Evolutionary conservation across 2,113 vertebrate genomes (phyloP), one percentile per base, ranked within the genome.

Genomic region (Misgurnus mizolepis): DNA sequence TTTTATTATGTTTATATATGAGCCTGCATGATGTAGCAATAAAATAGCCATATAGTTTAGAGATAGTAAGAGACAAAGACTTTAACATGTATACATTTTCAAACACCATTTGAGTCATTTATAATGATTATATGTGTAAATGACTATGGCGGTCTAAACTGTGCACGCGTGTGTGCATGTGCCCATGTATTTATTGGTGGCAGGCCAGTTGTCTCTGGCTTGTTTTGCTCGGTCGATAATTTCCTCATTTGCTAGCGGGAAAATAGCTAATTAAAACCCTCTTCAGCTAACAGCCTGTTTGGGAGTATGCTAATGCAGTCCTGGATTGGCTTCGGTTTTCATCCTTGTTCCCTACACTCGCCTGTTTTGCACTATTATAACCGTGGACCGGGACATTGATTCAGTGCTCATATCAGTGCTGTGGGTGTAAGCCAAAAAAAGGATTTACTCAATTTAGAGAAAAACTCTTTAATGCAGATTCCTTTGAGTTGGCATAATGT

Each of bases 181-280:
- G 83, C 74, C 71, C 83, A 81, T 86, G 84, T 86, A 83, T 86
- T 80, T 80, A 85, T 91, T 88, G 90, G 92, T 90, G 94, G 91
- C 89, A 90, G 92, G 92, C 89, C 93, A 90, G 94, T 96, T 94
- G 94, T 95, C 94, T 95, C 92, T 82, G 92, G 93, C 93, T 96
- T 96, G 94, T 96, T 96, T 97, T 93, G 93, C 92, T 92, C 93
- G 94, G 94, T 91, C 93, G 93, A 95, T 97, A 96, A 97, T 98
- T 97, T 95, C 94, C 94, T 96, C 94, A 88, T 97, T 97, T 96
- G 94, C 95, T 95, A 95, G 95, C 93, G 95, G 94, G 95, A 97
- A 98, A 98, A 96, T 95, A 96, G 94, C 95, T 97, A 96, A 98
- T 98, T 98, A 97, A 97, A 97, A 96, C 93, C 95, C 95, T 96